phyloP scores from a whole-genome alignment of 2,888 invertebrate species.

The Catocala sponsa region DNA sequence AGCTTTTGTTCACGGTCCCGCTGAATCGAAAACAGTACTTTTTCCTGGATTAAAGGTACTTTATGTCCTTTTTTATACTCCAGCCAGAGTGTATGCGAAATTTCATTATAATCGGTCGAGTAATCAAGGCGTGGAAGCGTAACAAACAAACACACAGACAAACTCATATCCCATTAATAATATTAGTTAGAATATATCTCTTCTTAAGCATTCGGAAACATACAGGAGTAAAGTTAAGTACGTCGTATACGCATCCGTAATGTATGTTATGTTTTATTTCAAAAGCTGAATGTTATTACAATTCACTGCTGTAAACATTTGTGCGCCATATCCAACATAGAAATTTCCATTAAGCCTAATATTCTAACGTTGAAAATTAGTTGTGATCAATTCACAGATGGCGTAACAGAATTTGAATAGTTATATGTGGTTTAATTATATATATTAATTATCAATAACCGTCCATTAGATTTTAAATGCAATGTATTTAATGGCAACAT shows the following conservation, averaged over 20 bases:
- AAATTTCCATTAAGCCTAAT: neutral
- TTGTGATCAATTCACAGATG: neutral
- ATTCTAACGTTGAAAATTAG: neutral
- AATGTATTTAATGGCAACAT: constrained; percentile 7
- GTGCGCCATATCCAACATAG: neutral
- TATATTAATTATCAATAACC: neutral
- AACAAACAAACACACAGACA: no score
- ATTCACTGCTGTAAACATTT: constrained; percentile 1
- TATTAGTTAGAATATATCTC: no score
- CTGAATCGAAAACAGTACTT: no score
- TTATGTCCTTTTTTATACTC: no score
- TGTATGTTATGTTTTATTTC: neutral
- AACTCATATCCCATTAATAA: no score
- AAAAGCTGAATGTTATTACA: constrained; percentile 3
- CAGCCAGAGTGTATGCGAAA: no score
- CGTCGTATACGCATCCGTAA: neutral
- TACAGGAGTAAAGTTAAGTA: no score
- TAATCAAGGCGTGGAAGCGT: no score
- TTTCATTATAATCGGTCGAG: no score
- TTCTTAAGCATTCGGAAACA: no score
- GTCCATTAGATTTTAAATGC: constrained; percentile 11
- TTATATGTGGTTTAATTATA: neutral
- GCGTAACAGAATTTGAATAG: neutral
- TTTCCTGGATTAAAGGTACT: no score
- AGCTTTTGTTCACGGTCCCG: no score